phyloP scores from a whole-genome alignment of 2,797 vertebrate species.

The Ceyx erithaca region DNA sequence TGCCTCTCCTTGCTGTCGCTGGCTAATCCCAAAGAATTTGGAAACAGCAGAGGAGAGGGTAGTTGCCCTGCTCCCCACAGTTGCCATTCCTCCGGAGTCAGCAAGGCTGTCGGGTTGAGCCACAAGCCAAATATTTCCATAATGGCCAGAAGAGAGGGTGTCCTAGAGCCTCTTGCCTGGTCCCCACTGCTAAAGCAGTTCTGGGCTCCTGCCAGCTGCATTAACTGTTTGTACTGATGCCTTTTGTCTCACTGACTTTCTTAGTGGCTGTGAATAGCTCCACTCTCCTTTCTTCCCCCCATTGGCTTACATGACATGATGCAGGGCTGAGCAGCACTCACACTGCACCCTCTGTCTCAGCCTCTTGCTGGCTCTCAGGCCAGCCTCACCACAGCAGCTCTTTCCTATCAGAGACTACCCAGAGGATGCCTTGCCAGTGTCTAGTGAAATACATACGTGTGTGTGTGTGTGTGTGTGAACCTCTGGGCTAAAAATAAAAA shows the following conservation, averaged over 20 bases:
- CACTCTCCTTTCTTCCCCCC: background rate
- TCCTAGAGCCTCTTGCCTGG: background rate
- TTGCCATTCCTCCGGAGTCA: slow-evolving; percentile 28
- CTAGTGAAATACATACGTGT: slow-evolving; percentile 16
- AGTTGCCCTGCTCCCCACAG: background rate
- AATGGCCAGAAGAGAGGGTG: slow-evolving; percentile 4
- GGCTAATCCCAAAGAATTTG: slow-evolving; percentile 46
- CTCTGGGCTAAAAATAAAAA: slow-evolving; percentile 72
- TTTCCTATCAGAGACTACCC: slow-evolving; percentile 48
- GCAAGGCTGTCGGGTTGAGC: slow-evolving; percentile 12
- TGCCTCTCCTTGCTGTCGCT: background rate
- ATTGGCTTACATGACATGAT: background rate
- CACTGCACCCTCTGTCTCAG: slow-evolving; percentile 59
- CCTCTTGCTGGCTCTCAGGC: background rate
- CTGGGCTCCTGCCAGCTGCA: slow-evolving; percentile 49
- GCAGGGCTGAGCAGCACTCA: background rate
- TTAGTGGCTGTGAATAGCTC: slow-evolving; percentile 15
- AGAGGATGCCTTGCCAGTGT: slow-evolving; percentile 24
- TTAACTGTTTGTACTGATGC: slow-evolving; percentile 53
- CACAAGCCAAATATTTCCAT: slow-evolving; percentile 33
- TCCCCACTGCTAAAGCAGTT: background rate
- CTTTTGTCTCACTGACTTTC: slow-evolving; percentile 56
- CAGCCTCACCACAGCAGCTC: background rate
- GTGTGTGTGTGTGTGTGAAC: background rate
- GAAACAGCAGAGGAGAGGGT: slow-evolving; percentile 16